Base-by-base conservation (phyloP, 2,113 vertebrate species). In the Tenrec ecaudatus region DNA sequence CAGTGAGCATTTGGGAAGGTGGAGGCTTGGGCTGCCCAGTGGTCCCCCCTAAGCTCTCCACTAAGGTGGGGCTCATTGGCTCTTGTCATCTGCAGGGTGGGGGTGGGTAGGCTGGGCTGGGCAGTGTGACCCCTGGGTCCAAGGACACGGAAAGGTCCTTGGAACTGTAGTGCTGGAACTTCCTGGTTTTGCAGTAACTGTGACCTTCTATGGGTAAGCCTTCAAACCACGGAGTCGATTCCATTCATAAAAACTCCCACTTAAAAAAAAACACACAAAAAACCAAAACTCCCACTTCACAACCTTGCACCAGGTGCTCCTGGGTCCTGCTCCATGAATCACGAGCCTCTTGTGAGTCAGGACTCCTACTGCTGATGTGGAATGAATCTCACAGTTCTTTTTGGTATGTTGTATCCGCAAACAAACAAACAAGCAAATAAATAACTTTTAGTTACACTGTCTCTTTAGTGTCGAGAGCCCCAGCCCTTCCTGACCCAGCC, bases 391-490 rank as follows among this genome's bases (percentile, higher is more conserved):
- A 2, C 29, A 77, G 33, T 43, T 94, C 76, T 82, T 73, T 62
- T 60, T 77, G 66, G 57, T 76, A 53, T 31, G 62, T 33, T 82
- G 9, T 78, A 36, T 88, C 93, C 62, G 60, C 31, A 9, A 19
- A 36, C 43, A 81, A 94, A 90, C 47, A 53, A 53, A 7, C 40
- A 40, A n/a, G n/a, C n/a, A 71, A 68, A 80, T 10, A 94, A 92
- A 69, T 6, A 68, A 43, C 73, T 86, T 94, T 77, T 38, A 69
- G 40, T 86, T 81, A 80, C 7, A 53, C 47, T 15, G 0, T 69
- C 57, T 82, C 58, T 22, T 85, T 60, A 33, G 73, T 79, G 73
- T 40, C 17, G 29, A 31, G 33, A 33, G 76, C 23, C 4, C 80
- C 4, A 16, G 20, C 23, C n/a, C 36, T 82, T 86, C 36, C 75